These are phyloP conservation scores for Lepidochrysops patricia DNA, from an alignment of 2,888 invertebrate species.

Conservation along the genomic window DNA sequence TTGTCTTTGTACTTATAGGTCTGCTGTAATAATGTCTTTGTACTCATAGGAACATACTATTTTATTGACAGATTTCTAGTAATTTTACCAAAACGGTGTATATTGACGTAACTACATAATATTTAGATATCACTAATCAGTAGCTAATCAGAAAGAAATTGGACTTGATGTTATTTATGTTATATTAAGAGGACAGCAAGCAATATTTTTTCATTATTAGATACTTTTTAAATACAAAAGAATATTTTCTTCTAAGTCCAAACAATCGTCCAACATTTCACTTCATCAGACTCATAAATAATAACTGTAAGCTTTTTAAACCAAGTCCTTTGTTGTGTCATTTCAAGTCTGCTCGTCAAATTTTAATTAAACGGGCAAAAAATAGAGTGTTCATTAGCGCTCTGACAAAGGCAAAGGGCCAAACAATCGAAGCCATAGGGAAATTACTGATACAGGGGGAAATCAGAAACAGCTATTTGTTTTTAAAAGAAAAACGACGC, in stretches of 20 bases:
- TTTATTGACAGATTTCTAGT: too few relatives aligned
- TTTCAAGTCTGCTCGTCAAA: neutral
- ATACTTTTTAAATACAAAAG: too few relatives aligned
- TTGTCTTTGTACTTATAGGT: too few relatives aligned
- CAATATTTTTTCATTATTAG: too few relatives aligned
- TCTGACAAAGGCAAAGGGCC: slow-evolving; percentile 18
- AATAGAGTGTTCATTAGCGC: slow-evolving; percentile 13
- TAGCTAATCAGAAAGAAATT: too few relatives aligned
- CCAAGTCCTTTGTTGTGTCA: neutral
- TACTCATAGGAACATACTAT: too few relatives aligned
- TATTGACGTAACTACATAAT: too few relatives aligned
- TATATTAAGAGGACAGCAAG: too few relatives aligned
- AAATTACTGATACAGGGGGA: slow-evolving; percentile 20
- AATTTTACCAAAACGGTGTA: too few relatives aligned
- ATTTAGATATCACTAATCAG: too few relatives aligned
- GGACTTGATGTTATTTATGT: too few relatives aligned
- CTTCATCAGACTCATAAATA: neutral
- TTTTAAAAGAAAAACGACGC: slow-evolving; percentile 24
- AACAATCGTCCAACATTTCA: neutral
- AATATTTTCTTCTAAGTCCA: neutral
- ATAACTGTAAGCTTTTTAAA: neutral
- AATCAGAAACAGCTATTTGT: slow-evolving; percentile 18
- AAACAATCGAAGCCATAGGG: slow-evolving; percentile 24
- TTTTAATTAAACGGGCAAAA: slow-evolving; percentile 15
- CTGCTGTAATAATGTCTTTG: too few relatives aligned